These are phyloP conservation scores for Lasioglossum leucozonium DNA, from an alignment of 2,888 invertebrate genomes.

Conservation along the genomic window DNA sequence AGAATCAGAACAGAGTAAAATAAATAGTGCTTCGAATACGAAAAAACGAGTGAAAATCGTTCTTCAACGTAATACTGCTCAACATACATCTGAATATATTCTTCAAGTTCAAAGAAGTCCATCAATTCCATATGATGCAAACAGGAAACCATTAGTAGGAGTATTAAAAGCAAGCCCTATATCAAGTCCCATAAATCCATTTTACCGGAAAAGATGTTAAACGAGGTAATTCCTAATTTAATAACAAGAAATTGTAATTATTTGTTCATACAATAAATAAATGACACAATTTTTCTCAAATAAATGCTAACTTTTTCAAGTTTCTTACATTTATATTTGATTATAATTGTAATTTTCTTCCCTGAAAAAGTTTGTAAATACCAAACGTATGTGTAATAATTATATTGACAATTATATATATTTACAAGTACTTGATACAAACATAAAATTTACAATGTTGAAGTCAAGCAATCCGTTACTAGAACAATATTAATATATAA, in stretches of 20 bases:
- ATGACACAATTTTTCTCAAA: conserved; percentile 12
- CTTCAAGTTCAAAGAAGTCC: conserved; percentile 90
- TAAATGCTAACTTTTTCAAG: not conserved
- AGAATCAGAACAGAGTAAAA: conserved; percentile 20
- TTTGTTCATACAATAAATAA: conserved; percentile 47
- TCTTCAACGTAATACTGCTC: conserved; percentile 89
- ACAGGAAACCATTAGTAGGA: conserved; percentile 89
- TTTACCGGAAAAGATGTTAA: conserved; percentile 86
- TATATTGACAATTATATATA: too few species aligned
- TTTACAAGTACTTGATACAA: too few species aligned
- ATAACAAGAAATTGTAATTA: conserved; percentile 23
- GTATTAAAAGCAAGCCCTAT: conserved; percentile 89
- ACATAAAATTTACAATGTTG: too few species aligned
- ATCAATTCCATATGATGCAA: conserved; percentile 90
- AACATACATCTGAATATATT: conserved; percentile 90
- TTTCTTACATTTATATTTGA: not conserved
- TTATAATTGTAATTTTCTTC: not conserved
- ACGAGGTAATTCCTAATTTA: not conserved
- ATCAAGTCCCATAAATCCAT: conserved; percentile 91
- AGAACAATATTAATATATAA: too few species aligned
- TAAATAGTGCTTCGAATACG: conserved; percentile 57
- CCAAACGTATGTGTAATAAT: not conserved
- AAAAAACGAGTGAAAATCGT: conserved; percentile 91
- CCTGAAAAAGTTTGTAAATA: not conserved
- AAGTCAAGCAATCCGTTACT: too few species aligned